Conservation (phyloP, 2,888 invertebrate genomes). For the Drosophila sordidula region DNA sequence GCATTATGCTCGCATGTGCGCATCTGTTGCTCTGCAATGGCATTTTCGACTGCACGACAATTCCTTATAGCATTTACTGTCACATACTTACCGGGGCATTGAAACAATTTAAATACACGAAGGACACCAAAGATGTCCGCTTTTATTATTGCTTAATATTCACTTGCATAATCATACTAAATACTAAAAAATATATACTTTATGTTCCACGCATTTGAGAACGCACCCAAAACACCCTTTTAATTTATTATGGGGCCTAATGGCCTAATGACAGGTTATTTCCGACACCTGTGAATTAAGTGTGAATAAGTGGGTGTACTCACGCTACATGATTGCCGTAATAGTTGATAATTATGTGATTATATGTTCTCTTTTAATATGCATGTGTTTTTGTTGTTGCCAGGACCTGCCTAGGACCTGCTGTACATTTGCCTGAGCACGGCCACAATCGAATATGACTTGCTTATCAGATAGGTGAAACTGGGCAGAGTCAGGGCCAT, state of each 20-base stretch:
- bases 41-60: too few species aligned
- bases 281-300: not conserved
- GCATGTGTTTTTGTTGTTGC: not conserved
- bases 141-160: too few species aligned
- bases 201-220: too few species aligned
- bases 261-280: not conserved
- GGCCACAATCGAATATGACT: slow-evolving; percentile 74
- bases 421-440: slow-evolving; percentile 69
- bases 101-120: too few species aligned
- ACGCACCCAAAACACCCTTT: too few species aligned
- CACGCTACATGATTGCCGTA: not conserved
- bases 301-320: slow-evolving; percentile 1
- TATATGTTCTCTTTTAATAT: not conserved
- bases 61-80: too few species aligned
- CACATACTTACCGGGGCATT: too few species aligned
- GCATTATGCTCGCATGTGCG: not conserved
- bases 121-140: too few species aligned
- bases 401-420: slow-evolving; percentile 6
- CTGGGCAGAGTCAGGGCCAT: slow-evolving; percentile 70
- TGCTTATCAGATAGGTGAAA: slow-evolving; percentile 73
- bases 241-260: not conserved
- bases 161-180: too few species aligned
- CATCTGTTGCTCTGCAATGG: not conserved
- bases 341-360: slow-evolving; percentile 4
- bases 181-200: too few species aligned